Percentiles rank a stretch among this genome's conserved stretches.
phyloP scores from a whole-genome alignment of 2,797 vertebrate genomes.

The Cirrhinus mrigala region DNA sequence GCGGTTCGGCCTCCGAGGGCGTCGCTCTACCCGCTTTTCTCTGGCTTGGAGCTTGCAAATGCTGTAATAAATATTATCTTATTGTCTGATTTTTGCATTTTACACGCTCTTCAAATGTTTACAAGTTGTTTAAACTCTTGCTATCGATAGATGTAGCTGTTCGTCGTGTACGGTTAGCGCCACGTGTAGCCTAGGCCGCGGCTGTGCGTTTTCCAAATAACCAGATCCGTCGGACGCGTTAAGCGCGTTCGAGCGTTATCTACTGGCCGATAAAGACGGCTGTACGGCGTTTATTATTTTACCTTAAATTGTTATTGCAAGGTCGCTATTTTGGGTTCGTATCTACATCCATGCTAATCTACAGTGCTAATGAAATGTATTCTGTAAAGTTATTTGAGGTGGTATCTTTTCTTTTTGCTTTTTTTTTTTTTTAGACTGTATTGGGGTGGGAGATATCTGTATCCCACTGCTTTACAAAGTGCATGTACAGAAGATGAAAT shows the following conservation, averaged over 20 bases:
- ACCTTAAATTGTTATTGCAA: conserved; percentile 42
- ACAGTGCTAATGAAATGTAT: conserved; percentile 40
- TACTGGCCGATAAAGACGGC: conserved; percentile 52
- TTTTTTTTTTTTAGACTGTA: conserved; percentile 25
- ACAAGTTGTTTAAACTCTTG: conserved; percentile 62
- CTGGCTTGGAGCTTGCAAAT: conserved; percentile 3
- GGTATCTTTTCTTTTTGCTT: background rate
- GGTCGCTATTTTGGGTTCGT: conserved; percentile 31
- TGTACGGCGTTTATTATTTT: conserved; percentile 39
- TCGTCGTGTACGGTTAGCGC: conserved; percentile 58
- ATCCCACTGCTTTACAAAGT: conserved; percentile 65
- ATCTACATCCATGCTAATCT: conserved; percentile 35
- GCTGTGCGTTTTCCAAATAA: conserved; percentile 64
- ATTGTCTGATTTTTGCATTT: conserved; percentile 35
- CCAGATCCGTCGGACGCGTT: conserved; percentile 66
- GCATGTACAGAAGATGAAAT: conserved; percentile 84
- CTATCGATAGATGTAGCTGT: conserved; percentile 63
- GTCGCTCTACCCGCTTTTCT: background rate
- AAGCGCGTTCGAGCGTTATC: conserved; percentile 62
- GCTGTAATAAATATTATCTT: conserved; percentile 48
- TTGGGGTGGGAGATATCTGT: background rate
- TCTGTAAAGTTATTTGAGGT: conserved; percentile 22
- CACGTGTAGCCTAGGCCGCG: conserved; percentile 60
- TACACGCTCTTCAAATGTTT: conserved; percentile 66
- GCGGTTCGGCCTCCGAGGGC: background rate